phyloP scores from a whole-genome alignment of 2,888 invertebrate species.

The Galeruca laticollis region DNA sequence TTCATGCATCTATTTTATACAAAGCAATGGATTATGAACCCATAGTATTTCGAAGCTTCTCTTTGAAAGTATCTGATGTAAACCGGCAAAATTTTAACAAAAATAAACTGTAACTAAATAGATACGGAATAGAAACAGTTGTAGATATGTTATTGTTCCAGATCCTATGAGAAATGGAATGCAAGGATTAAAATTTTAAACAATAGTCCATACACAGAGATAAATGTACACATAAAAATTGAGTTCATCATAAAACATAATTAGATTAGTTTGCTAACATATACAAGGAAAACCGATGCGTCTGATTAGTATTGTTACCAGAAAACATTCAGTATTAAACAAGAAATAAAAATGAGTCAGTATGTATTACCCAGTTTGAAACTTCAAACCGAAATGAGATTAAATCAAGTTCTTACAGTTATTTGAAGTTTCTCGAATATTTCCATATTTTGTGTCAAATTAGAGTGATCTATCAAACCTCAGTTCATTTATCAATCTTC shows the following conservation, averaged over 20 bases:
- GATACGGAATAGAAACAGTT: neutral
- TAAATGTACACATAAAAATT: neutral
- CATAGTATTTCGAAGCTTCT: neutral
- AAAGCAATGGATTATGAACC: neutral
- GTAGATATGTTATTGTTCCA: neutral
- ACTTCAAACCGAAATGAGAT: slow-evolving; percentile 19
- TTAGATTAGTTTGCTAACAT: too few species aligned
- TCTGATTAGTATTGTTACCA: too few species aligned
- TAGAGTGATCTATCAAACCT: slow-evolving; percentile 34
- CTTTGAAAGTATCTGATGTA: neutral
- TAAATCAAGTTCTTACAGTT: slow-evolving; percentile 27
- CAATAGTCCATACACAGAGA: neutral
- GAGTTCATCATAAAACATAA: too few species aligned
- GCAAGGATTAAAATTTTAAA: neutral
- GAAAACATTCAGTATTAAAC: too few species aligned
- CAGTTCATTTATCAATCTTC: slow-evolving; percentile 36
- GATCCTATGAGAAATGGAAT: neutral
- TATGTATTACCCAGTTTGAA: neutral
- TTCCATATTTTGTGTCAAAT: slow-evolving; percentile 34
- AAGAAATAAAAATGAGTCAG: too few species aligned
- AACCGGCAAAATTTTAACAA: neutral
- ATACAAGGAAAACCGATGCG: too few species aligned
- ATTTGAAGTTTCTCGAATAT: slow-evolving; percentile 22
- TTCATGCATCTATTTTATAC: neutral
- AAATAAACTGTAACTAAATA: neutral